phyloP scores from a whole-genome alignment of 2,113 vertebrate species.

The Bos javanicus region DNA sequence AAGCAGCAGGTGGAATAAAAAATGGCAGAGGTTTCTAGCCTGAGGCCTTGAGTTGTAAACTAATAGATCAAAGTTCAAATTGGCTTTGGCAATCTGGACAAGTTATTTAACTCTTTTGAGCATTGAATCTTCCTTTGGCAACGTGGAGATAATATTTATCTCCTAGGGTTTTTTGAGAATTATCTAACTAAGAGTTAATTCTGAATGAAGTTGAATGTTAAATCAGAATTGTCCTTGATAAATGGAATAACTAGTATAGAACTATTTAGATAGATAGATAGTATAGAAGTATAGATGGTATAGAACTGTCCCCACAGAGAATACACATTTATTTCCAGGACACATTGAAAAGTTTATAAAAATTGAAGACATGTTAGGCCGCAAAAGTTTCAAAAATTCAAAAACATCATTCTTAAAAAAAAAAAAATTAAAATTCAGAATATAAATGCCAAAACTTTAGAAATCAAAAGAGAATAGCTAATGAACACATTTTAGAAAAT shows the following conservation, averaged over 20 bases:
- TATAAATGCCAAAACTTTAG: not conserved
- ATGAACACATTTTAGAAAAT: not conserved
- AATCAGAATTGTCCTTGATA: not conserved
- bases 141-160: not conserved
- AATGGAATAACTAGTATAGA: not conserved
- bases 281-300: not conserved
- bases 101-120: not conserved
- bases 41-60: not conserved
- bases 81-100: not conserved
- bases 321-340: not conserved
- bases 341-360: conserved; percentile 6
- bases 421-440: not conserved
- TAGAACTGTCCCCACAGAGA: not conserved
- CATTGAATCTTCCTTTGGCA: not conserved
- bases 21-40: not conserved
- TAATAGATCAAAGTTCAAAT: conserved; percentile 32
- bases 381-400: not conserved
- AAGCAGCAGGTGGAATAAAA: not conserved
- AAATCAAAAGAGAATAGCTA: not conserved
- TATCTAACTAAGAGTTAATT: not conserved
- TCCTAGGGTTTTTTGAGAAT: not conserved
- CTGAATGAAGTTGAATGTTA: not conserved
- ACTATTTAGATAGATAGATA: not conserved
- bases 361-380: not conserved
- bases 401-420: not conserved